Base-by-base conservation (phyloP, 2,888 invertebrate species). In the Campoplex nolae region DNA sequence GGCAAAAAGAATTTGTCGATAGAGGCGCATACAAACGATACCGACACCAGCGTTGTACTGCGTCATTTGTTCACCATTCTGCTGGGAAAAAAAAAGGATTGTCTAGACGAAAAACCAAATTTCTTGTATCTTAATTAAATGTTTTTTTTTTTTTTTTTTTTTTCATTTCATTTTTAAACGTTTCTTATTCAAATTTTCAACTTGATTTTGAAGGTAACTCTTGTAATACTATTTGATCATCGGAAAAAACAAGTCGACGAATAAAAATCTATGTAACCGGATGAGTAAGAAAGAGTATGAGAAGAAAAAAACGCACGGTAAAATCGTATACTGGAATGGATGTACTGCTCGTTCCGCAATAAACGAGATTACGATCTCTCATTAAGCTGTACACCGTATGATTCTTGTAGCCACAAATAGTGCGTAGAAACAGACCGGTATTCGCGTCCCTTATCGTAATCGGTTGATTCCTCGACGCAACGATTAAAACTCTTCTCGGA, bases 261-360 rank as follows among this genome's bases (percentile, higher is more conserved):
- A 45, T 13, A 13, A 51, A 18, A 18, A 18, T 51, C n/a, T 3
- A 28, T 13, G 28, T 0, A 16, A 13, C 4, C 9, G 13, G 13
- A 32, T 58, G 32, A 4, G 38, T 71, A 56, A 74, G 18, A 38
- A 6, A 38, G 38, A 38, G 6, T 38, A 67, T 23, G 13, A 58
- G 32, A 74, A 32, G 3, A 18, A 35, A 70, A 87, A 96, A 87
- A 96, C 96, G 96, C 92, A 97, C 97, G 90, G 96, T 95, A 94
- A 97, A 97, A 94, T 97, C 97, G 92, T 96, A 97, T n/a, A 96
- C 96, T 85, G 96, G 96, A 92, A 97, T 96, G 90, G 96, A 96
- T 88, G 96, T 96, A 88, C 95, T 96, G 91, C 96, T 97, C 0
- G 97, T 97, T 8, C 97, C 97, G 90, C 97, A 97, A 93, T 96